phyloP scores from a whole-genome alignment of 2,888 invertebrate genomes.

The Coenonympha glycerion region DNA sequence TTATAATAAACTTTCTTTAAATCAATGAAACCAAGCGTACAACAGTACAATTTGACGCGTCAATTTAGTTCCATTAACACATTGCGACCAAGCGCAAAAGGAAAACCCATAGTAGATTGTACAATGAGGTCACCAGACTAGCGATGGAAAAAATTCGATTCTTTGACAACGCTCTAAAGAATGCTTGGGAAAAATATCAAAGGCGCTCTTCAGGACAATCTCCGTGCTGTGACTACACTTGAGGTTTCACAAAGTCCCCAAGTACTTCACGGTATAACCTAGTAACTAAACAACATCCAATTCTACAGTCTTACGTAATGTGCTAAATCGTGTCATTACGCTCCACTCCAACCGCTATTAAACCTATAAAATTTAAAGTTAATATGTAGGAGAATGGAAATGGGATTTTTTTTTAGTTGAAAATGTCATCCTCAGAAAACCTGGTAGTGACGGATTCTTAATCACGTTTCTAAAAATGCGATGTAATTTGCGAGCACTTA shows the following conservation, averaged over 20 bases:
- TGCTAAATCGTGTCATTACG: constrained; percentile 12
- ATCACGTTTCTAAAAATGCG: background rate
- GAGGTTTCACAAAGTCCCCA: constrained; percentile 26
- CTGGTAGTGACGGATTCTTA: background rate
- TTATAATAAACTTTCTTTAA: background rate
- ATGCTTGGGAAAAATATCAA: background rate
- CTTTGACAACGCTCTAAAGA: constrained; percentile 4
- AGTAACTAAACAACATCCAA: constrained; percentile 21
- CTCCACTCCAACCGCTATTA: background rate
- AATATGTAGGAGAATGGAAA: background rate
- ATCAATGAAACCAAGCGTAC: background rate
- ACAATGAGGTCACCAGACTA: constrained; percentile 6
- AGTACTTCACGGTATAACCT: constrained; percentile 19
- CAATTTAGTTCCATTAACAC: constrained; percentile 11
- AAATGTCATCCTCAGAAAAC: background rate
- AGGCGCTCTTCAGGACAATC: background rate
- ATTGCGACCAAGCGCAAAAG: constrained; percentile 1
- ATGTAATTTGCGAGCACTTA: too few relatives aligned
- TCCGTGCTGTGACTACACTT: constrained; percentile 22
- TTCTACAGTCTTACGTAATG: constrained; percentile 27
- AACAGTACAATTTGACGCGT: background rate
- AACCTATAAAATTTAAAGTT: background rate
- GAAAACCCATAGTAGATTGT: background rate
- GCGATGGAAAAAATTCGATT: constrained; percentile 7
- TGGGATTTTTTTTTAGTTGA: too few relatives aligned